Conservation (phyloP, 2,888 invertebrate genomes). For the Caprella mutica region DNA sequence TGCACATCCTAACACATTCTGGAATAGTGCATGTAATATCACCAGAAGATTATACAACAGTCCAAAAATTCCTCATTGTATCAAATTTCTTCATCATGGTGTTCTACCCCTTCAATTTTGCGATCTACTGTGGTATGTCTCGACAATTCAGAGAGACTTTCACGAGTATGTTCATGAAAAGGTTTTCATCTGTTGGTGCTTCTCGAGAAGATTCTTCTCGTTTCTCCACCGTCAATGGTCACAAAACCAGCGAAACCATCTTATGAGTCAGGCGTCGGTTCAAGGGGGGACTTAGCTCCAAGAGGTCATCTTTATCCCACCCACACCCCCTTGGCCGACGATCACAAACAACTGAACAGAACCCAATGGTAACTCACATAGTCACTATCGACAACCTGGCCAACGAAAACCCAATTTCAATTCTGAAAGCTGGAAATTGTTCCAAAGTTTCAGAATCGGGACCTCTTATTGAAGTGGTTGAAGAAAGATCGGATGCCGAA, state of each 20-base stretch:
- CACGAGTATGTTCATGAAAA: constrained; percentile 57
- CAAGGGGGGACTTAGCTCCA: not conserved
- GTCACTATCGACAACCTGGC: not conserved
- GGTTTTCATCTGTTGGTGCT: constrained; percentile 1
- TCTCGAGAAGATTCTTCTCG: constrained; percentile 18
- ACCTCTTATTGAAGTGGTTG: not conserved
- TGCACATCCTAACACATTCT: constrained; percentile 51
- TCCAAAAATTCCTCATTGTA: constrained; percentile 70
- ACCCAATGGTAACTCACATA: not conserved
- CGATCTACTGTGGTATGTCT: constrained; percentile 91
- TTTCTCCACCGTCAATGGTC: constrained; percentile 26
- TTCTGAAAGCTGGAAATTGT: not conserved
- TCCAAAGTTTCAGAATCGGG: no score
- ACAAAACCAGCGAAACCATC: constrained; percentile 11
- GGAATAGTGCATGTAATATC: constrained; percentile 17
- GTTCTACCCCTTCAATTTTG: constrained; percentile 53
- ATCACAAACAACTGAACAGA: not conserved
- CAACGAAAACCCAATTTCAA: not conserved
- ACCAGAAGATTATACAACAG: constrained; percentile 55
- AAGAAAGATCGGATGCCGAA: not conserved
- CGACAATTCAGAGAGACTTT: constrained; percentile 87
- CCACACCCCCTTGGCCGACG: constrained; percentile 3
- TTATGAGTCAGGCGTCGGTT: constrained; percentile 13
- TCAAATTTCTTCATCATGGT: constrained; percentile 87
- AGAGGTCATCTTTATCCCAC: not conserved